These are phyloP conservation scores for Trilocha varians DNA, from an alignment of 2,888 invertebrate species.

Conservation along the genomic window DNA sequence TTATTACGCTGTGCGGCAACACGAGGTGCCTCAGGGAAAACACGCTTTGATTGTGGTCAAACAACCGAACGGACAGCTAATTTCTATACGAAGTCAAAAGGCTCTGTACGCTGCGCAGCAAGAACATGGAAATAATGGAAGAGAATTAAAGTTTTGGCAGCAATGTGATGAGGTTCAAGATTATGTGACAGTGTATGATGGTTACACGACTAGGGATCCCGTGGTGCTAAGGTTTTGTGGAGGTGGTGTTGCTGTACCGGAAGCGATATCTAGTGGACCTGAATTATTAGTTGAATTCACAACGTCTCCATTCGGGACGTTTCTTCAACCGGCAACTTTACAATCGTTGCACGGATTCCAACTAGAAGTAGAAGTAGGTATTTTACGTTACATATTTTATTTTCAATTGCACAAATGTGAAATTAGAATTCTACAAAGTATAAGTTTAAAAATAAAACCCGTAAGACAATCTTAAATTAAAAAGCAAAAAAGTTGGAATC, in stretches of 20 bases:
- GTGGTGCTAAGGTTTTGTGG: slow-evolving; percentile 92
- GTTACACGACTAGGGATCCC: slow-evolving; percentile 90
- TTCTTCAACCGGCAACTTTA: slow-evolving; percentile 84
- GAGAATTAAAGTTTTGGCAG: slow-evolving; percentile 81
- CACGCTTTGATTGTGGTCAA: slow-evolving; percentile 90
- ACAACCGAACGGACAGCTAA: slow-evolving; percentile 88
- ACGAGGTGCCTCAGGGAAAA: slow-evolving; percentile 89
- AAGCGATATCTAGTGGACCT: slow-evolving; percentile 89
- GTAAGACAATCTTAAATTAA: too few relatives aligned
- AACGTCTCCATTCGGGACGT: slow-evolving; percentile 91
- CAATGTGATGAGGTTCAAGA: slow-evolving; percentile 91
- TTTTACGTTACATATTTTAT: not conserved
- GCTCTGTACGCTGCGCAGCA: slow-evolving; percentile 75
- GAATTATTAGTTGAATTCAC: slow-evolving; percentile 92
- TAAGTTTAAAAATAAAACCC: too few relatives aligned
- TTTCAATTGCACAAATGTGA: not conserved
- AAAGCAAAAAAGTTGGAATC: too few relatives aligned
- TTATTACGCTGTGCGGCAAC: slow-evolving; percentile 91
- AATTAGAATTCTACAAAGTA: too few relatives aligned
- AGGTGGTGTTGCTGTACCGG: slow-evolving; percentile 88
- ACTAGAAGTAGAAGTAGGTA: slow-evolving; percentile 80
- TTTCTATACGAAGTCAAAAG: slow-evolving; percentile 86
- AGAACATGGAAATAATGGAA: slow-evolving; percentile 72
- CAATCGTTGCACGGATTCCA: slow-evolving; percentile 91
- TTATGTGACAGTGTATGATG: slow-evolving; percentile 91